Evolutionary conservation across 2,888 invertebrate genomes (phyloP).

Genomic region (Cephus nigrinus): DNA sequence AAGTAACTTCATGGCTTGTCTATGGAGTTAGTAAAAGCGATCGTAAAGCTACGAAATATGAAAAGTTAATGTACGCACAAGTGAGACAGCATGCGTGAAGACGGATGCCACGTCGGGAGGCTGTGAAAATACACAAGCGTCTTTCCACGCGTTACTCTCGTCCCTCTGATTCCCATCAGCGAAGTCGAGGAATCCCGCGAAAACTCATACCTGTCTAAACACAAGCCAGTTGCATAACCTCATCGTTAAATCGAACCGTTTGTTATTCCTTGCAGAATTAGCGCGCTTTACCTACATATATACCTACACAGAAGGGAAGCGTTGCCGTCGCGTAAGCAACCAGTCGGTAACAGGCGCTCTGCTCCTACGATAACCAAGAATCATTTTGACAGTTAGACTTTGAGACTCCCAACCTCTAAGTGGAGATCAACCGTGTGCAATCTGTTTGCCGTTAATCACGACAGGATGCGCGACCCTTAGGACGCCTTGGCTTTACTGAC

Average conservation of each 20-base stretch:
- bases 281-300: background rate
- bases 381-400: background rate
- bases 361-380: background rate
- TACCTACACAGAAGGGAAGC: background rate
- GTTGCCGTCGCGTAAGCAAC: background rate
- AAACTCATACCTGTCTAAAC: background rate
- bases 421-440: slow-evolving; percentile 9
- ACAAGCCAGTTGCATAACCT: background rate
- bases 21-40: slow-evolving; percentile 22
- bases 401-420: background rate
- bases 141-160: background rate
- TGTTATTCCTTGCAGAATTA: background rate
- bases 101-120: background rate
- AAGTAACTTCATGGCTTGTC: slow-evolving; percentile 4
- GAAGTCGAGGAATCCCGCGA: background rate
- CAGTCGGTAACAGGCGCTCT: background rate
- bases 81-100: background rate
- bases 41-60: slow-evolving; percentile 31
- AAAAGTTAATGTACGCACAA: slow-evolving; percentile 23
- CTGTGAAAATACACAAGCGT: background rate
- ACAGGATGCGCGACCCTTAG: background rate
- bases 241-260: background rate
- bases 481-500: background rate
- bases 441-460: slow-evolving; percentile 19
- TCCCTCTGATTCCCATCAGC: background rate